Evolutionary conservation across 2,797 vertebrate genomes (phyloP).

Genomic region (Okamejei kenojei): DNA sequence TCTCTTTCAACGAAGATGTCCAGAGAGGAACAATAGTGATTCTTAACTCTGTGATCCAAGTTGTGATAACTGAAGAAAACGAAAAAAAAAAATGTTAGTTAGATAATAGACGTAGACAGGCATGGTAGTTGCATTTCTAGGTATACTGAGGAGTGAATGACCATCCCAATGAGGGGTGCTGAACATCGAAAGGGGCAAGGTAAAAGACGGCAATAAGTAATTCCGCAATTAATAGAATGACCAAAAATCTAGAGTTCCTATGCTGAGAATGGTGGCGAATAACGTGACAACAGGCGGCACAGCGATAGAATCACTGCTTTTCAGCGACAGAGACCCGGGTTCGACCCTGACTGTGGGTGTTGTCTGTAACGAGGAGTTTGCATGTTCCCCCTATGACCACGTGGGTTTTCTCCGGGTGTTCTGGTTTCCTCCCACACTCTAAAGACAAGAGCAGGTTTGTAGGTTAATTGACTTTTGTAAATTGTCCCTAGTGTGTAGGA

Average conservation of each 20-base stretch:
- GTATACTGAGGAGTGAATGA: neutral
- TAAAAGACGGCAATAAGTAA: neutral
- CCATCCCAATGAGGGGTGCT: neutral
- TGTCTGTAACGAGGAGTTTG: too few species aligned
- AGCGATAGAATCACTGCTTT: too few species aligned
- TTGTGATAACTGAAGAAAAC: conserved; percentile 72
- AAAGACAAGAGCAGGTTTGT: too few species aligned
- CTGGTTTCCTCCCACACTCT: too few species aligned
- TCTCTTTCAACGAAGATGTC: conserved; percentile 33
- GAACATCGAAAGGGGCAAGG: conserved; percentile 8
- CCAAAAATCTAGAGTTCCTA: neutral
- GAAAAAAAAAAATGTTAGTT: conserved; percentile 43
- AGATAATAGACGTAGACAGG: neutral
- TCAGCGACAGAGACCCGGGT: too few species aligned
- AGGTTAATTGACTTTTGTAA: too few species aligned
- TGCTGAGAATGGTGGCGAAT: neutral
- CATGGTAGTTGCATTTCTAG: neutral
- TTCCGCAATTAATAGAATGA: neutral
- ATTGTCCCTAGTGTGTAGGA: too few species aligned
- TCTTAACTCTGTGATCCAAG: conserved; percentile 79
- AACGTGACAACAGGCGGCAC: neutral
- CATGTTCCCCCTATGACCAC: too few species aligned
- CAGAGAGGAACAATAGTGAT: neutral
- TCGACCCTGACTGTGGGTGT: too few species aligned
- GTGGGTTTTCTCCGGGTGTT: too few species aligned